These are phyloP conservation scores for Lanius collurio DNA, from an alignment of 2,113 vertebrate species.

Conservation along the genomic window DNA sequence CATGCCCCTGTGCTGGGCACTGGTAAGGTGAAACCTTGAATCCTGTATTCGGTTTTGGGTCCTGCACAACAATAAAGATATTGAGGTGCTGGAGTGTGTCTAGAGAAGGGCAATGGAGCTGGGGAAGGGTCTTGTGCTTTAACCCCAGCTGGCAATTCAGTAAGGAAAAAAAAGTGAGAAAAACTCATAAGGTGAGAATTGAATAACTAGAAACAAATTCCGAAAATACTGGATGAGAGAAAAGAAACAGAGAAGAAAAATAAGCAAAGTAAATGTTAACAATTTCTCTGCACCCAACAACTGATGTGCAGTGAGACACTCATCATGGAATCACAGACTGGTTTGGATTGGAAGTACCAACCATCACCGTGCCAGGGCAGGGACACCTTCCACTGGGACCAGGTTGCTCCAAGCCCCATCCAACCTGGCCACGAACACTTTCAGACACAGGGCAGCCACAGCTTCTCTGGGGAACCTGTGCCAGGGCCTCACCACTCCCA, in stretches of 20 bases:
- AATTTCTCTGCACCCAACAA: not conserved
- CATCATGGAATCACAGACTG: not conserved
- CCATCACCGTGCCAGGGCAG: not conserved
- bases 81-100: not conserved
- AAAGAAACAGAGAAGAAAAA: not conserved
- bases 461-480: not conserved
- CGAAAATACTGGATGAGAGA: not conserved
- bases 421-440: not conserved
- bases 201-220: not conserved
- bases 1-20: not conserved
- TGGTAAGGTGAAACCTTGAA: accelerated
- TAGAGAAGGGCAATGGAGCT: not conserved
- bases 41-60: not conserved
- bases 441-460: not conserved
- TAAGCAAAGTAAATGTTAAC: not conserved
- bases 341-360: not conserved
- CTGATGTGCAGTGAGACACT: not conserved
- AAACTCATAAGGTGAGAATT: not conserved
- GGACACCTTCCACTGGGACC: not conserved
- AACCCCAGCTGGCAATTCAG: not conserved
- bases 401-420: not conserved
- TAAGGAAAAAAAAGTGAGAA: not conserved
- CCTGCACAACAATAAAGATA: not conserved
- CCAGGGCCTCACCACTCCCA: not conserved
- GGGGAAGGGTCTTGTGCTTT: not conserved